Base-by-base conservation (phyloP, 1,140 invertebrate species). In the Epicauta chinensis region DNA sequence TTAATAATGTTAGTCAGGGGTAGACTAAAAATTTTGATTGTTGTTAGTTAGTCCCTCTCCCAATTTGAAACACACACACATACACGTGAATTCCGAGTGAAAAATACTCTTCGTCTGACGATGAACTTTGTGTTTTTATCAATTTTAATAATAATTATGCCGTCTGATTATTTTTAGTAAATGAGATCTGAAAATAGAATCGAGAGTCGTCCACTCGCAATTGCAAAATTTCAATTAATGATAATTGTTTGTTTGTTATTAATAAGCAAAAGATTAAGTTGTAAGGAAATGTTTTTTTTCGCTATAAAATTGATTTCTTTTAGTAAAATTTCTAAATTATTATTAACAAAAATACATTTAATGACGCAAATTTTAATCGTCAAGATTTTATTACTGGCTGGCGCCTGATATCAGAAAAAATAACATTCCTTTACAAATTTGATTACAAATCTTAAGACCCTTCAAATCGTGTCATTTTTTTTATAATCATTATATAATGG, bases 1-100 rank as follows among this genome's bases (percentile, higher is more conserved):
- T n/a, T n/a, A n/a, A n/a, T n/a, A n/a, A n/a, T n/a, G n/a, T n/a
- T n/a, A n/a, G n/a, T n/a, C n/a, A n/a, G n/a, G n/a, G n/a, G n/a
- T n/a, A n/a, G n/a, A n/a, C n/a, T n/a, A n/a, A n/a, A n/a, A n/a
- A n/a, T n/a, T n/a, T n/a, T n/a, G n/a, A n/a, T n/a, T n/a, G n/a
- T n/a, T n/a, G n/a, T n/a, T n/a, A n/a, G n/a, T n/a, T n/a, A 23
- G 7, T 7, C 23, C 23, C 23, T 23, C 23, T 23, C 23, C 23
- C 4, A 23, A 5, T 23, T 23, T 23, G 23, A 7, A 7, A 23
- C 23, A 23, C 23, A n/a, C n/a, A n/a, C n/a, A n/a, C 43, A 46
- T 46, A 48, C 45, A 49, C 46, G 46, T 49, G 46, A 49, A 49
- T 39, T 49, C 16, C 13, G 36, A 49, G 46, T 49, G 46, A 49